Evolutionary conservation across 2,797 vertebrate genomes (phyloP).

Genomic region (Mycteria americana): DNA sequence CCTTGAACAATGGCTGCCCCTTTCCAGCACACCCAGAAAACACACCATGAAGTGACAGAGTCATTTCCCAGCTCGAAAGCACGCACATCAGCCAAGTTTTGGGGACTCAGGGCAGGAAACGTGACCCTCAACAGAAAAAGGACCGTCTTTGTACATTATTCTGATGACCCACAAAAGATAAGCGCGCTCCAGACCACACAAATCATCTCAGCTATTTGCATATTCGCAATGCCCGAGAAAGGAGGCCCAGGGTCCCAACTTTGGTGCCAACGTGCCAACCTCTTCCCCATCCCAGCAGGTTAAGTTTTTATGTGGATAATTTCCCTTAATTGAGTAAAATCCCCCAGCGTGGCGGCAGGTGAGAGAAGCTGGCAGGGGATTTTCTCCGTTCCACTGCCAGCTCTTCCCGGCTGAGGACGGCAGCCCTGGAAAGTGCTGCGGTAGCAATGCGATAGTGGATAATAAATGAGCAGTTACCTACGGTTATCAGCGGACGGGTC

Average conservation of each 20-base stretch:
- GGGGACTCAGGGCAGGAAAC: background rate
- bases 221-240: accelerated
- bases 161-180: accelerated
- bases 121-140: background rate
- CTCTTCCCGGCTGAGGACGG: background rate
- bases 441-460: no score
- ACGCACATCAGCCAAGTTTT: background rate
- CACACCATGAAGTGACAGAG: background rate
- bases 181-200: background rate
- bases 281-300: background rate
- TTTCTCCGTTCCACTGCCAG: background rate
- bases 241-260: background rate
- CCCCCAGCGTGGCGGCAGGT: background rate
- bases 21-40: background rate
- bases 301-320: background rate
- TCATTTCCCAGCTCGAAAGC: background rate
- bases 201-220: background rate
- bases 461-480: background rate
- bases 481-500: background rate
- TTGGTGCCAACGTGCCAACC: background rate
- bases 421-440: background rate
- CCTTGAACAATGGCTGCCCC: background rate
- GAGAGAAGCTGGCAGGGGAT: background rate
- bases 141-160: background rate
- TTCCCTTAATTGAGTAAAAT: background rate